Conservation (phyloP, 2,113 vertebrate genomes). For the Nycticebus coucang region DNA sequence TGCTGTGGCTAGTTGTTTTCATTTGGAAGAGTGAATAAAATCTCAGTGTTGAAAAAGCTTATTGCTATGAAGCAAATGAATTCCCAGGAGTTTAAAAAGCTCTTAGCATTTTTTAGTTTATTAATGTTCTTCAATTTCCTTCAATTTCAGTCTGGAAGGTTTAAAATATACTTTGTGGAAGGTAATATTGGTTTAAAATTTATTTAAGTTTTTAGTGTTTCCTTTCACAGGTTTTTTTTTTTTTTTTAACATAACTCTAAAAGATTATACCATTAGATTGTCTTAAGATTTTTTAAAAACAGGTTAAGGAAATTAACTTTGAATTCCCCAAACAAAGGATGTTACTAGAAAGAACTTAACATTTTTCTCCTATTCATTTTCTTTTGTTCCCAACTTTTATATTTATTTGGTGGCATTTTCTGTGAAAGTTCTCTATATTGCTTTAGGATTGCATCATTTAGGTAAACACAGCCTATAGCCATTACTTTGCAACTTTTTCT, state of each 20-base stretch:
- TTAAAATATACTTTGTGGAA: constrained; percentile 39
- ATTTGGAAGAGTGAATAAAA: constrained; percentile 54
- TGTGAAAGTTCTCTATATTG: background rate
- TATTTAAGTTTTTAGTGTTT: constrained; percentile 64
- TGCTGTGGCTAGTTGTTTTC: constrained; percentile 66
- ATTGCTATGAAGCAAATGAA: constrained; percentile 59
- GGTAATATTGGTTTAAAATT: constrained; percentile 60
- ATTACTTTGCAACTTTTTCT: constrained; percentile 53
- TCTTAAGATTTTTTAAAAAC: background rate
- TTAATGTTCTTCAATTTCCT: constrained; percentile 62
- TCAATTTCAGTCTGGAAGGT: constrained; percentile 58
- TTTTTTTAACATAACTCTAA: background rate
- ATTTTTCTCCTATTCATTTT: background rate
- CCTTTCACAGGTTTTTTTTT: constrained; percentile 34
- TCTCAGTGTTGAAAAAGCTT: constrained; percentile 54
- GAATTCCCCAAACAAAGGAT: constrained; percentile 31
- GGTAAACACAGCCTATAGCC: background rate
- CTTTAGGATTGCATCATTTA: constrained; percentile 20
- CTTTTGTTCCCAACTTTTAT: background rate
- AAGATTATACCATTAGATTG: background rate
- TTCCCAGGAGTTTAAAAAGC: constrained; percentile 60
- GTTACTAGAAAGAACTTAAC: background rate
- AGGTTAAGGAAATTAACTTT: constrained; percentile 49
- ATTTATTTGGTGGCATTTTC: constrained; percentile 26
- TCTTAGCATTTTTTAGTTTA: constrained; percentile 52